phyloP scores from a whole-genome alignment of 2,888 invertebrate genomes.

The Phytoseiulus persimilis region DNA sequence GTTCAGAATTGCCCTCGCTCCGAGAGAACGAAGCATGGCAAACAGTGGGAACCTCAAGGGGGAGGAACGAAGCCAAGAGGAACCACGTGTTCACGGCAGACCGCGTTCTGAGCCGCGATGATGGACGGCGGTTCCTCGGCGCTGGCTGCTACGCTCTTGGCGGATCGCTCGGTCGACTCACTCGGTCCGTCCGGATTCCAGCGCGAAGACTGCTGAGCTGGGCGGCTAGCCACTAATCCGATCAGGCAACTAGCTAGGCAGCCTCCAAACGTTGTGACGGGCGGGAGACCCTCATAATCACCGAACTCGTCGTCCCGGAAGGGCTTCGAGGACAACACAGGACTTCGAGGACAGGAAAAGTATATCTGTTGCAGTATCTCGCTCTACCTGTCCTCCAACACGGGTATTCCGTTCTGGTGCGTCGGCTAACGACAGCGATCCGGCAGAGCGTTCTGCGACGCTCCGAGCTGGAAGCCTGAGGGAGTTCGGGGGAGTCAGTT shows the following conservation, averaged over 20 bases:
- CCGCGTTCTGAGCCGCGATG: neutral
- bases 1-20: neutral
- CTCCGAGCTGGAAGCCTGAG: neutral
- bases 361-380: neutral
- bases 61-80: neutral
- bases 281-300: neutral
- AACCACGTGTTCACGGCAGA: neutral
- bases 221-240: neutral
- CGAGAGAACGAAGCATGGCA: neutral
- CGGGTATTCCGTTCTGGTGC: neutral
- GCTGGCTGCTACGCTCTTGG: neutral
- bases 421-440: neutral
- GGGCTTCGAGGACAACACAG: neutral
- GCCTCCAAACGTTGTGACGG: neutral
- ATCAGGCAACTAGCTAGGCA: neutral
- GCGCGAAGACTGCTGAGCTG: neutral
- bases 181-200: neutral
- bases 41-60: neutral
- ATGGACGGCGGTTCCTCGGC: neutral
- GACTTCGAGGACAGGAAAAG: neutral
- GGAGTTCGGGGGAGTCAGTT: neutral
- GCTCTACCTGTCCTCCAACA: neutral
- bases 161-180: neutral
- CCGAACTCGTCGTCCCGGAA: neutral
- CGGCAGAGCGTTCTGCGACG: neutral